phyloP scores from a whole-genome alignment of 2,888 invertebrate genomes.

The Thecocarcelia acutangulata region DNA sequence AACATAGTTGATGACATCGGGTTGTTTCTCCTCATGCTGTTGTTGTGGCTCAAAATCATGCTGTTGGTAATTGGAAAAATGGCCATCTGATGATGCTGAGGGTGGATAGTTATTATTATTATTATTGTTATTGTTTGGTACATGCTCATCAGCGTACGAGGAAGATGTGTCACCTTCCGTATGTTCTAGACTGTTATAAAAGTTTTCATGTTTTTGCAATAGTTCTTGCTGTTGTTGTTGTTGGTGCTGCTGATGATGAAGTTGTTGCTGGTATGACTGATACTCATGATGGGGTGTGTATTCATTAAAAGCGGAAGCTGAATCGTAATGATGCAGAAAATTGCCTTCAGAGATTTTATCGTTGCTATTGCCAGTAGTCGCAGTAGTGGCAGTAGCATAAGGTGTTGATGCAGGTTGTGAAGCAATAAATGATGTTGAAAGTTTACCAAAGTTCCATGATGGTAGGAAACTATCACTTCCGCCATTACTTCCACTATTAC shows the following conservation, averaged over 20 bases:
- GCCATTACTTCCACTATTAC: slow-evolving; percentile 58
- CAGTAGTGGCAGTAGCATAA: slow-evolving; percentile 63
- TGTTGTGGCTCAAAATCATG: slow-evolving; percentile 59
- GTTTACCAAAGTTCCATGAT: slow-evolving; percentile 72
- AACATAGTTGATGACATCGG: slow-evolving; percentile 84
- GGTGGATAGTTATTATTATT: slow-evolving; percentile 53
- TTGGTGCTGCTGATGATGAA: slow-evolving; percentile 46
- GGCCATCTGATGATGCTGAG: slow-evolving; percentile 34
- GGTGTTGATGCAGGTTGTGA: slow-evolving; percentile 69
- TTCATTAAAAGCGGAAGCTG: slow-evolving; percentile 73
- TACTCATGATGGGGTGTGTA: slow-evolving; percentile 65
- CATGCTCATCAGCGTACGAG: slow-evolving; percentile 48
- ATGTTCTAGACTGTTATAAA: slow-evolving; percentile 70
- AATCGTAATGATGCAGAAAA: slow-evolving; percentile 77
- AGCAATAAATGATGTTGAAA: slow-evolving; percentile 70
- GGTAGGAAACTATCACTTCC: slow-evolving; percentile 72
- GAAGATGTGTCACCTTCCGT: slow-evolving; percentile 51
- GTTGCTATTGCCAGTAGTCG: slow-evolving; percentile 67
- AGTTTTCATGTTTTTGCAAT: slow-evolving; percentile 52
- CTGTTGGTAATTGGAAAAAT: slow-evolving; percentile 43
- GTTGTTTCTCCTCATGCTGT: slow-evolving; percentile 80
- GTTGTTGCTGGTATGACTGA: slow-evolving; percentile 56
- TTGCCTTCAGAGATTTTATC: slow-evolving; percentile 79
- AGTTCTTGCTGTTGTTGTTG: slow-evolving; percentile 55
- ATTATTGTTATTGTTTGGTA: slow-evolving; percentile 15